These are phyloP conservation scores for Temnothorax unifasciatus DNA, from an alignment of 2,888 invertebrate species.

Conservation along the genomic window DNA sequence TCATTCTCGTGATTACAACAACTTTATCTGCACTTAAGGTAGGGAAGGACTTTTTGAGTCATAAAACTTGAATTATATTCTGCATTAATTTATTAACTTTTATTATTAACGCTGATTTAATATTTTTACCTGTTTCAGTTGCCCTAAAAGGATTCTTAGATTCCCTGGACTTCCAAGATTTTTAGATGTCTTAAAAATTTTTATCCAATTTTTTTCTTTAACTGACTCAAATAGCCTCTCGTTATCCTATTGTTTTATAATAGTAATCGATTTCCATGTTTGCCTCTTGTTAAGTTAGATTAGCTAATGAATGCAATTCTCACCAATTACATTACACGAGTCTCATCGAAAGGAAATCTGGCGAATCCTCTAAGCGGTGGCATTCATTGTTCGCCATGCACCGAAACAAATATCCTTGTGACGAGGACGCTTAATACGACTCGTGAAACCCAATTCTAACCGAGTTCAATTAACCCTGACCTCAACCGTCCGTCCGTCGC, in stretches of 20 bases:
- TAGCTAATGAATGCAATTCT: neutral
- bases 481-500: slow-evolving; percentile 35
- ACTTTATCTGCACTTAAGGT: neutral
- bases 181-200: too few relatives aligned
- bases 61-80: too few relatives aligned
- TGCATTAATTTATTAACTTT: too few relatives aligned
- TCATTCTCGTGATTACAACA: neutral
- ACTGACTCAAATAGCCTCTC: too few relatives aligned
- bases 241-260: neutral
- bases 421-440: slow-evolving; percentile 40
- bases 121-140: too few relatives aligned
- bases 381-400: slow-evolving; percentile 2
- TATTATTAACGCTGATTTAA: too few relatives aligned
- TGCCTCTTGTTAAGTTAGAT: neutral
- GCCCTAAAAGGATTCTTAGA: too few relatives aligned
- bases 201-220: too few relatives aligned
- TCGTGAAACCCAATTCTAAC: slow-evolving; percentile 42
- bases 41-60: too few relatives aligned
- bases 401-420: slow-evolving; percentile 67
- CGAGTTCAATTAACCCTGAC: slow-evolving; percentile 71
- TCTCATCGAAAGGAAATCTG: slow-evolving; percentile 17
- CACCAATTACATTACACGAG: neutral
- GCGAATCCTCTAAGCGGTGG: neutral
- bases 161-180: too few relatives aligned
- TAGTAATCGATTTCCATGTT: slow-evolving; percentile 13